Evolutionary conservation across 2,113 vertebrate species (phyloP).

Genomic region (Halichoeres trimaculatus): DNA sequence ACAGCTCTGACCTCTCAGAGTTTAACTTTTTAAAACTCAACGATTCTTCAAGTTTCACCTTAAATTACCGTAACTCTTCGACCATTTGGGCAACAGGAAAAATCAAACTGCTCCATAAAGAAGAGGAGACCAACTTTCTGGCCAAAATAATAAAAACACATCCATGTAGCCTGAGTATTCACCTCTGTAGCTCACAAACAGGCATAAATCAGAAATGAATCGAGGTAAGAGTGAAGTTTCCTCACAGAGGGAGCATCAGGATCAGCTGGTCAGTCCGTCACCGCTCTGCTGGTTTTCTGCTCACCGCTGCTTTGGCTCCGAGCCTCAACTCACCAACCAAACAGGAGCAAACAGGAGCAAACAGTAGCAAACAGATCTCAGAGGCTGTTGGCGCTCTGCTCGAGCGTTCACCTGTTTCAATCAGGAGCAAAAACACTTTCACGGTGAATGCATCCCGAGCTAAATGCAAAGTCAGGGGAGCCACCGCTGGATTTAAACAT

Average conservation of each 20-base stretch:
- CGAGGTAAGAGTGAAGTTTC: background rate
- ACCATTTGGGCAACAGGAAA: no score
- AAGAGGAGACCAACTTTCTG: no score
- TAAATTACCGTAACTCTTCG: no score
- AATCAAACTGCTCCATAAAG: no score
- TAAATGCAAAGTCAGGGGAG: slow-evolving; percentile 46
- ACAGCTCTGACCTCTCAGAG: no score
- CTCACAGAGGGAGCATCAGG: no score
- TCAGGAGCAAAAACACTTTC: slow-evolving; percentile 36
- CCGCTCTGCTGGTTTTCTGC: slow-evolving; percentile 14
- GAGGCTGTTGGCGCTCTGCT: slow-evolving; percentile 12
- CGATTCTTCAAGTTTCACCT: no score
- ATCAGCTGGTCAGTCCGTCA: background rate
- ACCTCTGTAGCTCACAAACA: no score
- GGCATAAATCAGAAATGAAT: background rate
- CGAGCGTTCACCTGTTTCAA: slow-evolving; percentile 50
- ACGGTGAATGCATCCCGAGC: slow-evolving; percentile 34
- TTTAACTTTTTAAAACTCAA: no score
- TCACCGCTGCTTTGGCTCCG: slow-evolving; percentile 9
- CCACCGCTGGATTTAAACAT: slow-evolving; percentile 32
- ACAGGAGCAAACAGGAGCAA: slow-evolving; percentile 31
- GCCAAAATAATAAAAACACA: no score
- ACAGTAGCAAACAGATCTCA: slow-evolving; percentile 24
- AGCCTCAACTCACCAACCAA: slow-evolving; percentile 18
- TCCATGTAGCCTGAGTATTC: no score